Base-by-base conservation (phyloP, 2,113 vertebrate species). In the Callocephalon fimbriatum region DNA sequence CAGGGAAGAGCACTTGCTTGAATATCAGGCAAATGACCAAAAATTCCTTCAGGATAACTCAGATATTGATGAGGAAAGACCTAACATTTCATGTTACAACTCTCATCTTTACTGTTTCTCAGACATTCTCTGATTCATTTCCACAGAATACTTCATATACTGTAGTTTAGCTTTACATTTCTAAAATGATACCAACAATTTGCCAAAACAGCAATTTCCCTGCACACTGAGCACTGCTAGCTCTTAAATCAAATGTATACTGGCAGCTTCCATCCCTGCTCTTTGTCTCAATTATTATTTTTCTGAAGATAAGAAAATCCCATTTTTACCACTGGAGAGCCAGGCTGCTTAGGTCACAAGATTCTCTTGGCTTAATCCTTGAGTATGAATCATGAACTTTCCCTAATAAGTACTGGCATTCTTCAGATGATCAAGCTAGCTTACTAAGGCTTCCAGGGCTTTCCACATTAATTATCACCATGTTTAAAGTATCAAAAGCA, bases 281-380 rank as follows among this genome's bases (percentile, higher is more conserved):
- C 63, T 88, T 59, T 92, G 79, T 84, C 82, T 91, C 79, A 50
- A 45, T 61, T 77, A 86, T 32, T 87, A 86, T 63, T 94, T 92
- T 88, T 71, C 19, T 7, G 65, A 84, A 95, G 92, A 97, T 95
- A 97, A 97, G 88, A 96, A 97, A 97, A 95, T 78, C 90, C 86
- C 95, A 53, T 56, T 95, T 97, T 95, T 94, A 95, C 92, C 90
- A 93, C 86, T 81, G 88, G 92, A 95, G 65, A 95, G 68, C 79
- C 94, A 92, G 94, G 88, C 94, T 91, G 88, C 79, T 95, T 92
- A 96, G 92, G 95, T 95, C 97, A 97, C 95, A 94, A 95, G 94
- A 95, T 95, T 97, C 92, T 86, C 68, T 96, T 96, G 90, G 94
- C 95, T 94, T 92, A 91, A 78, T 89, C 72, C 79, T 84, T 59